Base-by-base conservation (phyloP, 1,140 invertebrate genomes). In the Lordiphosa stackelbergi region DNA sequence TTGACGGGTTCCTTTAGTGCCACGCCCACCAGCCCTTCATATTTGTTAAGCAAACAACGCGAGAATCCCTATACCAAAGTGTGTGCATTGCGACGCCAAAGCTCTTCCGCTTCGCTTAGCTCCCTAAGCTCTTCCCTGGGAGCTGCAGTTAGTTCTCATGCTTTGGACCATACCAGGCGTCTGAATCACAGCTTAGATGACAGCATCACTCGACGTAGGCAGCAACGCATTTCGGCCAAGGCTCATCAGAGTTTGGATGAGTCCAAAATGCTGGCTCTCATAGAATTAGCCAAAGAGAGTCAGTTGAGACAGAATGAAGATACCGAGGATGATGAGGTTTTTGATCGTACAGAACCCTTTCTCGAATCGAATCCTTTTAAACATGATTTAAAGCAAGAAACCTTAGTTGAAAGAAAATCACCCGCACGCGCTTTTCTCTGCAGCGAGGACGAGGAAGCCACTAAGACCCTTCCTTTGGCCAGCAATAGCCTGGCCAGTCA, bases 21-120 rank as follows among this genome's bases (percentile, higher is more conserved):
- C 74, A 57, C 78, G 22, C 93, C 93, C 0, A 88, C 91, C 4
- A 94, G 93, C 85, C 94, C 94, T 0, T 90, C 90, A 35, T 85
- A 84, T 69, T 68, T 93, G 53, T 85, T 94, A 1, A 94, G 93
- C 85, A 92, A 93, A 9, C 93, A 93, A 1, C 89, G 94, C 51
- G 94, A 95, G 87, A 95, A 94, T 85, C 92, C 93, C 0, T 95
- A 95, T 73, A 95, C 93, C 2, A 95, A 95, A 89, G 92, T 96
- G 1, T 95, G 95, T 69, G 94, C 94, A 0, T 91, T 96, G 56
- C 89, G 94, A 64, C 89, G 95, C 43, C 94, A 95, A 86, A 95
- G 93, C 83, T 95, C 93, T 6, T 93, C 93, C 31, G 93, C 94
- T n/a, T 93, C 93, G 49, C 61, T 88, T 0, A 77, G 66, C 51